Percentiles rank a stretch among this genome's conserved stretches.
Evolutionary conservation across 2,888 invertebrate genomes (phyloP).

Genomic region (Notodonta ziczac): DNA sequence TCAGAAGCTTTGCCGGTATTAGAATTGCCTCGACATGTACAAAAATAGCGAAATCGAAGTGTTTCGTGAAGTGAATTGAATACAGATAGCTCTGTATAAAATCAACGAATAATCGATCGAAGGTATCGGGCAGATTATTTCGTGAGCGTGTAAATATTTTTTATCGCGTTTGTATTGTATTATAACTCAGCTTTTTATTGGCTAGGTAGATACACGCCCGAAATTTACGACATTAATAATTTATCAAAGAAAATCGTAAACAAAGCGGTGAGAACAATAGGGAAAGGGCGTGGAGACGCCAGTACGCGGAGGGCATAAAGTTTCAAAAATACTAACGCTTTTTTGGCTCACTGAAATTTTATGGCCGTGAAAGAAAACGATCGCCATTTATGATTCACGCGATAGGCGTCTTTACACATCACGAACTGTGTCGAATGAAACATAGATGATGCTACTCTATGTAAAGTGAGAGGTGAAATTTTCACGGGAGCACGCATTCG

Average conservation of each 20-base stretch:
- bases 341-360: slow-evolving; percentile 58
- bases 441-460: slow-evolving; percentile 74
- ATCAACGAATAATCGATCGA: slow-evolving; percentile 43
- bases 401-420: slow-evolving; percentile 70
- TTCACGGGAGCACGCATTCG: slow-evolving; percentile 68
- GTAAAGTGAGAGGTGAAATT: slow-evolving; percentile 73
- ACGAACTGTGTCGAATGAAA: slow-evolving; percentile 66
- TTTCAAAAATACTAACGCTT: slow-evolving; percentile 48
- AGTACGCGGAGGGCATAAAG: slow-evolving; percentile 43
- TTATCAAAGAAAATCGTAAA: slow-evolving; percentile 45
- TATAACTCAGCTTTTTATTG: slow-evolving; percentile 43
- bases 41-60: slow-evolving; percentile 75
- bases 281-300: slow-evolving; percentile 41
- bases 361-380: slow-evolving; percentile 67
- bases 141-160: slow-evolving; percentile 32
- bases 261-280: slow-evolving; percentile 39
- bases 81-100: slow-evolving; percentile 54
- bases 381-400: slow-evolving; percentile 76
- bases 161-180: slow-evolving; percentile 41
- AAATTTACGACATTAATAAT: slow-evolving; percentile 50
- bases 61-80: slow-evolving; percentile 68
- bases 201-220: slow-evolving; percentile 25
- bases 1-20: slow-evolving; percentile 74
- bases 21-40: slow-evolving; percentile 76
- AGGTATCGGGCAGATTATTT: slow-evolving; percentile 27